These are phyloP conservation scores for Parapristionchus giblindavisi DNA, from an alignment of 2,888 invertebrate genomes.

Conservation along the genomic window DNA sequence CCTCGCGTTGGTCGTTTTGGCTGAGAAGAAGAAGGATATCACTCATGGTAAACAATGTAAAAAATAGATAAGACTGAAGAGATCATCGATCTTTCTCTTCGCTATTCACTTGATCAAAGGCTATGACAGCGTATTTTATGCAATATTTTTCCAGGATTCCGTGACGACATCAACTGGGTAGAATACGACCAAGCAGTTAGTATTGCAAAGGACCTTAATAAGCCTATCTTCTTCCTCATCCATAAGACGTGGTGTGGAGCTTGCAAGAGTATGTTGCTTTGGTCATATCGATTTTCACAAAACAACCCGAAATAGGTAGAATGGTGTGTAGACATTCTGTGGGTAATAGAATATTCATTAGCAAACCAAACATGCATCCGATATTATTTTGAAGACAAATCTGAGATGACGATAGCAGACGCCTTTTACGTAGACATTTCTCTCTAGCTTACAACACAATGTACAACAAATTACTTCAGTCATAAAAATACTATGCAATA, in stretches of 20 bases:
- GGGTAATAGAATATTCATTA: no score
- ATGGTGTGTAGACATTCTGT: background rate
- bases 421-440: background rate
- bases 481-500: background rate
- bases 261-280: constrained; percentile 69
- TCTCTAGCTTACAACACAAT: background rate
- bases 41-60: background rate
- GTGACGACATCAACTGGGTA: constrained; percentile 66
- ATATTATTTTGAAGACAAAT: background rate
- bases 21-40: constrained; percentile 29
- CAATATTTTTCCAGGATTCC: constrained; percentile 62
- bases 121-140: no score
- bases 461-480: background rate
- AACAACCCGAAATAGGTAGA: background rate
- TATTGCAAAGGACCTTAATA: constrained; percentile 66
- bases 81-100: background rate
- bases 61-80: background rate
- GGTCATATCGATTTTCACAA: background rate
- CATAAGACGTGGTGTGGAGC: constrained; percentile 74
- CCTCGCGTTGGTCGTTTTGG: background rate
- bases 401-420: background rate
- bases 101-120: background rate
- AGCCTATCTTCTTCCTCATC: constrained; percentile 72
- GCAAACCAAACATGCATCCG: no score
- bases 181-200: constrained; percentile 61